Evolutionary conservation across 2,113 vertebrate genomes (phyloP), one percentile per base, ranked within the genome.

Genomic region (Astatotilapia flaviijosephi): DNA sequence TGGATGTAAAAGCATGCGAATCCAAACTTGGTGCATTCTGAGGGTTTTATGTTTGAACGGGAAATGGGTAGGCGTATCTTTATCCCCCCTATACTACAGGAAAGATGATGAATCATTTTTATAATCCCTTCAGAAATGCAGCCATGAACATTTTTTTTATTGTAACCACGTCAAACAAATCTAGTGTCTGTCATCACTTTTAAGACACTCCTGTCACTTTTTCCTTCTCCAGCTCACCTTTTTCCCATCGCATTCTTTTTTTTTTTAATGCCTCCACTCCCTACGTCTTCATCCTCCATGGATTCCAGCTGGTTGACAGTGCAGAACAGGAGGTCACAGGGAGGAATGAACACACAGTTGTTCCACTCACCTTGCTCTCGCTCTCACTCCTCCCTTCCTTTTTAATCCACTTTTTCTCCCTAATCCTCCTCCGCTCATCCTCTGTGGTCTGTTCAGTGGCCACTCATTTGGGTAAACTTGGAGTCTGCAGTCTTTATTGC

Each of bases 251-350:
- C 17, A 11, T 19, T n/a, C 21, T 35, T 37, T 11, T 28, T 26
- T 33, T 26, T 35, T 65, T 31, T 7, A 23, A 35, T 19, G 9
- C 21, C 82, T 81, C 62, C 91, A 35, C 77, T 83, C 87, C 89
- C 79, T 80, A 49, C 7, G 6, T 86, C 84, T 85, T 80, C 82
- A 14, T 80, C 85, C 89, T 73, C 86, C 42, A 49, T 56, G 83
- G 88, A 90, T 90, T 94, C 88, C 85, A 86, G 68, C 86, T 40
- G 28, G 45, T 91, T 87, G 90, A 94, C 91, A 10, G 88, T 19
- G 92, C 93, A 79, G 86, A 93, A 92, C 92, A 23, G 53, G 81
- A 90, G 93, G 91, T 91, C 88, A 83, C 51, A 49, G 79, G 82
- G 90, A 90, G 84, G 90, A 26, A 70, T 8, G 56, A 84, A 54